Base-by-base conservation (phyloP, 2,888 invertebrate genomes). In the Xanthia icteritia region DNA sequence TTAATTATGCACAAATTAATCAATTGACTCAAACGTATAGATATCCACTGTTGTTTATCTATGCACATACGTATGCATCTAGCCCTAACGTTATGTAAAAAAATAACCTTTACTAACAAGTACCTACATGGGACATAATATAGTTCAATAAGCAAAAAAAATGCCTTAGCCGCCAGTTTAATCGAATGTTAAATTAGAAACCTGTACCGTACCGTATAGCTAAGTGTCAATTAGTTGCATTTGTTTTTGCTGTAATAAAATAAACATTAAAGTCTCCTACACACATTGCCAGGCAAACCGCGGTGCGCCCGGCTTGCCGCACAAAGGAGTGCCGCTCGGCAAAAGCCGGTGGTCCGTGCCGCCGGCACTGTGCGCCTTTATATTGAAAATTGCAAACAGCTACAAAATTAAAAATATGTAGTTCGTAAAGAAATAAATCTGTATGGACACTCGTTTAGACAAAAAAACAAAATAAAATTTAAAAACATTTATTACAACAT, bases 401-500 rank as follows among this genome's bases (percentile, higher is more conserved):
- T 23, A 31, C 36, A 51, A 17, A 67, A 9, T 54, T 27, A 58
- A 76, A 61, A 42, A 27, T 15, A 56, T n/a, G 27, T 15, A 23
- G 17, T 20, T 60, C 2, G 20, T 36, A 23, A 23, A n/a, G 20
- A 48, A 79, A 79, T 56, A 48, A 56, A 56, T 56, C 3, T 39
- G 15, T 48, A 31, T 23, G n/a, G 17, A 58, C 5, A 58, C 36
- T 27, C 5, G 56, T 54, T 42, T 36, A 27, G 17, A 70, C 4
- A 15, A 20, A 77, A 67, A 66, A 56, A 73, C 27, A 36, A 68
- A 45, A 17, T 27, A 20, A 15, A 71, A 13, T 48, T 61, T 17
- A 1, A 36, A 45, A 63, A 17, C 51, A 63, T 82, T 80, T 85
- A 85, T 76, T 85, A 68, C 36, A 78, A 80, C 73, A 73, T 69